Conservation (phyloP, 1,140 invertebrate species). For the Zaprionus davidi region DNA sequence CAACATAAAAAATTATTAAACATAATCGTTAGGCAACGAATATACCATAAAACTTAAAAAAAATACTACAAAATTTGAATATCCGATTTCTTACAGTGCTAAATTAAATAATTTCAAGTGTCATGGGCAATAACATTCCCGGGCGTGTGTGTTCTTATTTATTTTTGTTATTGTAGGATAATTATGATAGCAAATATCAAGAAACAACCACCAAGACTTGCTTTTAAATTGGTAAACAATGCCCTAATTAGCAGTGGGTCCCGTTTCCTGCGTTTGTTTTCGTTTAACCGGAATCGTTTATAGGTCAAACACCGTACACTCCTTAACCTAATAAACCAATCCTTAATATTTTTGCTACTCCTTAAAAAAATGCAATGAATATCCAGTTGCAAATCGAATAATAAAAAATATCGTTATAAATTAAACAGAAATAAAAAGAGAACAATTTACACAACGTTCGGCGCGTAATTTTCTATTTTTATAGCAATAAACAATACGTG, state of each 20-base stretch:
- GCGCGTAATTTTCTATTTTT: conserved; percentile 27
- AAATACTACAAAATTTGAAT: not conserved
- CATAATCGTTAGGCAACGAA: conserved; percentile 3
- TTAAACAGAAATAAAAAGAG: not conserved
- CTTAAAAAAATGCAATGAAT: not conserved
- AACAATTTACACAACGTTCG: not conserved
- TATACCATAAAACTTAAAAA: not conserved
- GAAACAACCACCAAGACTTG: conserved; percentile 1
- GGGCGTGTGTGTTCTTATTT: conserved; percentile 26
- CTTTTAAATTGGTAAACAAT: conserved; percentile 6
- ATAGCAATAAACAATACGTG: conserved; percentile 20
- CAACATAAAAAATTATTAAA: not conserved
- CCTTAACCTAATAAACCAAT: not conserved
- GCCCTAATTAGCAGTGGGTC: conserved; percentile 45
- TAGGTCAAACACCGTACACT: conserved; percentile 63
- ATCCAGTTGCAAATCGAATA: conserved; percentile 9
- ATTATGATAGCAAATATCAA: conserved; percentile 1
- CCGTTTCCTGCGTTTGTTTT: not conserved
- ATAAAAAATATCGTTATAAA: not conserved
- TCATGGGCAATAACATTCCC: conserved; percentile 41
- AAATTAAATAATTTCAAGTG: conserved; percentile 29
- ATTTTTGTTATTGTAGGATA: conserved; percentile 12
- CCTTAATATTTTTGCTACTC: not conserved
- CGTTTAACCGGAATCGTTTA: conserved; percentile 48
- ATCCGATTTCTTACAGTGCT: not conserved